Percentiles rank a stretch among this genome's conserved stretches.
phyloP scores from a whole-genome alignment of 2,113 vertebrate genomes.

The Benthochromis sp. region DNA sequence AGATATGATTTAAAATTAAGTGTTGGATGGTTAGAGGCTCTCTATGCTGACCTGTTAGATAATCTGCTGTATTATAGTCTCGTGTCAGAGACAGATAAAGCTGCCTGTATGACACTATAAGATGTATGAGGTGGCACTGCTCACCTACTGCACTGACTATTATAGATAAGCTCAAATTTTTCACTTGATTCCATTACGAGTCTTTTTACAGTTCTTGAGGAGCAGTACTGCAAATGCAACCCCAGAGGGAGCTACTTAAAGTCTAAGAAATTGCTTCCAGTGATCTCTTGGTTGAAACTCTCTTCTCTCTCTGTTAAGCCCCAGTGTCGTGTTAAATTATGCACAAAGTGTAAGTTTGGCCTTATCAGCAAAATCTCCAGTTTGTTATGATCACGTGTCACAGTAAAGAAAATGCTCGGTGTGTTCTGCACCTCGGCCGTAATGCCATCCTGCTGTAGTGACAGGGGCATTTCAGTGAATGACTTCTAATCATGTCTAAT shows the following conservation, averaged over 20 bases:
- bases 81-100: not conserved
- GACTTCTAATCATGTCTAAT: conserved; percentile 63
- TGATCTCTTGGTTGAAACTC: not conserved
- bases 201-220: not conserved
- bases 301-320: not conserved
- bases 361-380: not conserved
- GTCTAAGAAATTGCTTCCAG: not conserved
- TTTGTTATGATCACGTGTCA: not conserved
- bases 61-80: not conserved
- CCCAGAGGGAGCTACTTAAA: not conserved
- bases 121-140: not conserved
- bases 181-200: not conserved
- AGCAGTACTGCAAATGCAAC: not conserved
- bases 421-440: not conserved
- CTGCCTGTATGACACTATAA: not conserved
- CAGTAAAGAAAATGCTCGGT: not conserved
- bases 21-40: not conserved
- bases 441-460: not conserved
- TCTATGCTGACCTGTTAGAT: not conserved
- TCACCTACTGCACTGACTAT: not conserved
- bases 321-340: not conserved
- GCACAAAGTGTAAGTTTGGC: not conserved
- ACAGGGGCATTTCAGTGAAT: conserved; percentile 38
- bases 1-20: not conserved
- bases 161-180: not conserved